Evolutionary conservation across 23 tunicate genomes (phyloP), one percentile per base, ranked within the genome.

Genomic region (Ciona savignyi): DNA sequence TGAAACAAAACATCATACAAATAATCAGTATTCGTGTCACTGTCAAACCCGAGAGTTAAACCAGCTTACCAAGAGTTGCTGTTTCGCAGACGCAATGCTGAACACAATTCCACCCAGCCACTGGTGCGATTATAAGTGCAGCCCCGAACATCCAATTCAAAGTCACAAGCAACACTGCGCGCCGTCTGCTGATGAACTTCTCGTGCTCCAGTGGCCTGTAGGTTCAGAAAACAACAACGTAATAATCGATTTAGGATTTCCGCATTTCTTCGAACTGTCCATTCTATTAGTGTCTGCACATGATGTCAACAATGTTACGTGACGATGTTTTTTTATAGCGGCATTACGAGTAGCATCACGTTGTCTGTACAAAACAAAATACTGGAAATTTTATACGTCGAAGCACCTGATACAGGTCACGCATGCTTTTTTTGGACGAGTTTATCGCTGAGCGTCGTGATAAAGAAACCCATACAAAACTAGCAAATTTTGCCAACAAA

Each of bases 81-180:
- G 76, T 72, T 72, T 72, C 76, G 26, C 76, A 72, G 51, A 72
- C 76, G 76, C 76, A 72, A 49, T 72, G 35, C 29, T 72, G 76
- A 9, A 72, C 49, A 35, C 76, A 72, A 72, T 72, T 72, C 76
- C 76, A 72, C 2, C 76, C 76, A 2, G 65, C 30, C 15, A 51
- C 61, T 25, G 76, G 76, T 33, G 64, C 65, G 1, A 72, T 25
- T 6, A 72, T 49, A 48, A 72, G 35, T 6, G 35, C 32, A 24
- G 29, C n/a, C 29, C 76, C 76, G 3, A 49, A 2, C 30, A 72
- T 23, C 76, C 76, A 72, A 33, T 25, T 48, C 3, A 72, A 4
- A 19, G 49, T n/a, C 2, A 72, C 76, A 20, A 72, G 76, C 32
- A 49, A 4, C 28, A 49, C 29, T 2, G 65, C 27, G 3, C 63